Conservation (phyloP, 2,888 invertebrate species). For the Andricus curvator region DNA sequence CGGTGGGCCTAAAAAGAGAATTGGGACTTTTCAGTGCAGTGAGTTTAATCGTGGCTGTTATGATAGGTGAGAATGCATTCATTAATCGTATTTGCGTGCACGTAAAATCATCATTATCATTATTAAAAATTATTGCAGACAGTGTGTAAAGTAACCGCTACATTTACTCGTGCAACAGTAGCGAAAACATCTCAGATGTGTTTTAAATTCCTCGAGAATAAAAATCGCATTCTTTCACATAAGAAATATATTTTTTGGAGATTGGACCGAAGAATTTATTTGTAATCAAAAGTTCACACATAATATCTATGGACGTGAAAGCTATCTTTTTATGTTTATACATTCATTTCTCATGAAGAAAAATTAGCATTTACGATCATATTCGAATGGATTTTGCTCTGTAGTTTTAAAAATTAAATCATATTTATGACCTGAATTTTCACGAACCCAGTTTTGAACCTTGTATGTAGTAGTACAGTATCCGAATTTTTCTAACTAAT, state of each 20-base stretch:
- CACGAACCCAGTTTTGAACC: no score
- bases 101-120: not conserved
- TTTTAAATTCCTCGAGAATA: not conserved
- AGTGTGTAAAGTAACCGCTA: no score
- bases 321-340: no score
- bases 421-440: no score
- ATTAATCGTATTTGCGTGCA: not conserved
- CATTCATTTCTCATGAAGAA: no score
- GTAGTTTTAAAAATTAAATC: no score
- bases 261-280: not conserved
- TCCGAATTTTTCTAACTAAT: no score
- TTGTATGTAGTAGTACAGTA: no score
- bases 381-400: no score
- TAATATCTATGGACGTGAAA: not conserved
- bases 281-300: not conserved
- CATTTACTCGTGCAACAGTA: no score
- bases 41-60: conserved; percentile 90
- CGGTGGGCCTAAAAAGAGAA: conserved; percentile 85
- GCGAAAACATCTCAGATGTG: not conserved
- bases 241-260: not conserved
- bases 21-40: conserved; percentile 90
- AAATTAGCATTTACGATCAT: no score
- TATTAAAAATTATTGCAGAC: not conserved
- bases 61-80: conserved; percentile 84
- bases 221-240: not conserved